Base-by-base conservation (phyloP, 2,797 vertebrate genomes). In the Scolopax rusticola region DNA sequence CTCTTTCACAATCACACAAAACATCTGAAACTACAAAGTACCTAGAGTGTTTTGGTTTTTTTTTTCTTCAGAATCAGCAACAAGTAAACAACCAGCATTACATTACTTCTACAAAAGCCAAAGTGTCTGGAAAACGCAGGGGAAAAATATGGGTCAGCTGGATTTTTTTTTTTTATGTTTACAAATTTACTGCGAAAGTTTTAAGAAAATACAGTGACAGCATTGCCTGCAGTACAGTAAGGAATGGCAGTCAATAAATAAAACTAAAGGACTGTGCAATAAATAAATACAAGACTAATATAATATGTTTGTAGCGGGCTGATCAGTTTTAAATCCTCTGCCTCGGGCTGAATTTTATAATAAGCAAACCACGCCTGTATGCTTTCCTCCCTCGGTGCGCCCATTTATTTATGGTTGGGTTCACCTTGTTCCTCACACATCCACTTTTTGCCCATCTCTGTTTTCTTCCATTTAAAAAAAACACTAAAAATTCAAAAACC, bases 121-220 rank as follows among this genome's bases (percentile, higher is more conserved):
- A 94, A 90, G 16, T 65, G 78, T 71, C 88, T 75, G 78, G 61
- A 81, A 96, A 96, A 79, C 0, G 8, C 67, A 40, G 40, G 15
- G 91, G 56, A 74, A 96, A 97, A 96, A 92, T 73, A 94, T 25
- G 41, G 51, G 54, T 81, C 16, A 47, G 47, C 21, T 65, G 43
- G 68, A 65, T 8, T 30, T 57, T 79, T 93, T 79, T 93, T 45
- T 92, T 95, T 90, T 73, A 78, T 69, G 71, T 64, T 89, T 89
- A 84, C 81, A 94, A 92, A 95, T 96, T 91, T 96, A 96, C 73
- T 92, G 65, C 41, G 57, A 32, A 95, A 95, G 75, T 95, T 97
- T 95, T 89, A 93, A 93, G 95, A 87, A 97, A 95, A 95, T 94
- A 97, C 84, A 89, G 87, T 84, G 93, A 96, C 90, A 90, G 84